Conservation (phyloP, 2,113 vertebrate genomes). For the Rhadina sibilatrix region DNA sequence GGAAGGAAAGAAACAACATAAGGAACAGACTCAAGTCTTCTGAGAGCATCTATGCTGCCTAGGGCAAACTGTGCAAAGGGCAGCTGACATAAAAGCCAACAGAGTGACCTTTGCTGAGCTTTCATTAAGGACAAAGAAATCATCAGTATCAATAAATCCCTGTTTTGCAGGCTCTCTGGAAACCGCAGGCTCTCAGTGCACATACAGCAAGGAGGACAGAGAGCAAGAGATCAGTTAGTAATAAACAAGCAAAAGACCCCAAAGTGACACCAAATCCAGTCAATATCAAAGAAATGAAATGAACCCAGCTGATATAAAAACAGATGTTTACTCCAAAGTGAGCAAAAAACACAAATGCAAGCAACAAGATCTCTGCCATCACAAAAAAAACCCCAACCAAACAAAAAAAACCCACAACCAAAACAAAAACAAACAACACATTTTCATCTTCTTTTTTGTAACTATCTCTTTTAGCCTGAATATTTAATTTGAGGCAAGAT, state of each 20-base stretch:
- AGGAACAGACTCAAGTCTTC: neutral
- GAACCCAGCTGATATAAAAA: neutral
- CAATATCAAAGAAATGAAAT: neutral
- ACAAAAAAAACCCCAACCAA: neutral
- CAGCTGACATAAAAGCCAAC: neutral
- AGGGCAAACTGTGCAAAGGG: neutral
- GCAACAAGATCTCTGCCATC: neutral
- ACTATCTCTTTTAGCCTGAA: neutral
- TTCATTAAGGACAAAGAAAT: conserved; percentile 17
- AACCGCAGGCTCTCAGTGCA: neutral
- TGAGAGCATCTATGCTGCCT: neutral
- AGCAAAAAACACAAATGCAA: neutral
- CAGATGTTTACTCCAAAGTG: neutral
- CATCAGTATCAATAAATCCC: neutral
- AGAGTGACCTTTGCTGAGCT: conserved; percentile 7
- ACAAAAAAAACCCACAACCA: neutral
- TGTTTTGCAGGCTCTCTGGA: neutral
- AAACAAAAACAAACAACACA: neutral
- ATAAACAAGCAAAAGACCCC: neutral
- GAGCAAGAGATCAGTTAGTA: neutral
- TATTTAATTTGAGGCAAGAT: neutral
- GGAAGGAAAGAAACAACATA: neutral
- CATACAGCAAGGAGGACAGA: neutral
- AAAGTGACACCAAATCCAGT: neutral
- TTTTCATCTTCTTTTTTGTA: neutral